phyloP scores from a whole-genome alignment of 2,797 vertebrate species.

The Denticeps clupeoides region DNA sequence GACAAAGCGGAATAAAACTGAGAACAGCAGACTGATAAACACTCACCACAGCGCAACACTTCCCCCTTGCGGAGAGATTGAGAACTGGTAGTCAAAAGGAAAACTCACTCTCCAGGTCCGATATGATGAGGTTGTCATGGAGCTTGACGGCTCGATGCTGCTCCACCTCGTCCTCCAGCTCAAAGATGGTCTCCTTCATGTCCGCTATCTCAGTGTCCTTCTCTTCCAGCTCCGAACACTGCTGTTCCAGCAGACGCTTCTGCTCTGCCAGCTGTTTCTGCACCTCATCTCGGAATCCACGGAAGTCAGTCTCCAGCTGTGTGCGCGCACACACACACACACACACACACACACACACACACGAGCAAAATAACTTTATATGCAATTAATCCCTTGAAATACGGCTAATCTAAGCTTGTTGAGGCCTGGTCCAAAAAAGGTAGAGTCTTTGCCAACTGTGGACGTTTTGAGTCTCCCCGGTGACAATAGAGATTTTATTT shows the following conservation, averaged over 20 bases:
- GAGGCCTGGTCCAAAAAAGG: too few relatives aligned
- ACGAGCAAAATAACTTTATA: not conserved
- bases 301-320: constrained; percentile 69
- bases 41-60: too few relatives aligned
- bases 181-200: constrained; percentile 82
- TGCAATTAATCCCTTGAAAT: too few relatives aligned
- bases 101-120: constrained; percentile 75
- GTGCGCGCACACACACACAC: not conserved
- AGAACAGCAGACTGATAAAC: too few relatives aligned
- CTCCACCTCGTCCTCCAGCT: constrained; percentile 78
- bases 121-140: constrained; percentile 77
- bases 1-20: too few relatives aligned
- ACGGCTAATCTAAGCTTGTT: too few relatives aligned
- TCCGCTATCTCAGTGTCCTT: constrained; percentile 70
- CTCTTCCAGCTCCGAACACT: constrained; percentile 66
- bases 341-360: not conserved
- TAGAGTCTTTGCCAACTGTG: too few relatives aligned
- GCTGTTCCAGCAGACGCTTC: constrained; percentile 62
- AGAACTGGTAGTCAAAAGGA: not conserved
- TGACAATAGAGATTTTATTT: too few relatives aligned
- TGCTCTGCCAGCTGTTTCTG: constrained; percentile 71
- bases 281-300: constrained; percentile 66
- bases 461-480: too few relatives aligned
- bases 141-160: constrained; percentile 78
- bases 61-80: too few relatives aligned